Base-by-base conservation (phyloP, 2,888 invertebrate species). In the Synanthedon andrenaeformis region DNA sequence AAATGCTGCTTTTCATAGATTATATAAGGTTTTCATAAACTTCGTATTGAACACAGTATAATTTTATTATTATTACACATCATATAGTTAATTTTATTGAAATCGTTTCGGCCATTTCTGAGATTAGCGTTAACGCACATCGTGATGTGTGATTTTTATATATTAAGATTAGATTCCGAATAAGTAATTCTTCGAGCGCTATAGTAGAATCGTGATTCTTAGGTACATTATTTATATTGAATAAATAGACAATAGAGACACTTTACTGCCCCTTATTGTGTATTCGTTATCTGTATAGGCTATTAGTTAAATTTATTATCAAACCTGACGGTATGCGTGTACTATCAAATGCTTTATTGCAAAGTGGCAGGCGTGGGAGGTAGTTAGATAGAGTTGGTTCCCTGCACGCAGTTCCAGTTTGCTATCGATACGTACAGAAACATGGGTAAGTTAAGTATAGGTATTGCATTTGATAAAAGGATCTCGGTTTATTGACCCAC, bases 331-430 rank as follows among this genome's bases (percentile, higher is more conserved):
- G 45, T 13, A 45, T 45, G 45, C 14, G 4, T 45, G 12, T 45
- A 45, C 45, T 45, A 45, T 45, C 45, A 14, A 45, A 45, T 54
- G 59, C 55, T 68, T 65, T 67, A 68, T 65, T 65, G 66, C 62
- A 57, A 63, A 66, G 62, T 70, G 66, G 69, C 68, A 72, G 68
- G 77, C 77, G 76, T 81, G 71, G 77, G 74, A 72, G 74, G 69
- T 61, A 63, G 69, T 65, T 66, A 74, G 77, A 76, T 76, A 77
- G 75, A 72, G 70, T 68, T 67, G 63, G 70, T 68, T 67, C 64
- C 60, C 61, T 59, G 64, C 65, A 61, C 69, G 69, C 69, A 67
- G 70, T 72, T 69, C 71, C 68, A 73, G 68, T 72, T 72, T 62
- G 65, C 66, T 74, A 74, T 75, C 70, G 72, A 69, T 69, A 35